Evolutionary conservation across 1,140 invertebrate species (phyloP), one percentile per base, ranked within the genome.

Genomic region (Sitodiplosis mosellana): DNA sequence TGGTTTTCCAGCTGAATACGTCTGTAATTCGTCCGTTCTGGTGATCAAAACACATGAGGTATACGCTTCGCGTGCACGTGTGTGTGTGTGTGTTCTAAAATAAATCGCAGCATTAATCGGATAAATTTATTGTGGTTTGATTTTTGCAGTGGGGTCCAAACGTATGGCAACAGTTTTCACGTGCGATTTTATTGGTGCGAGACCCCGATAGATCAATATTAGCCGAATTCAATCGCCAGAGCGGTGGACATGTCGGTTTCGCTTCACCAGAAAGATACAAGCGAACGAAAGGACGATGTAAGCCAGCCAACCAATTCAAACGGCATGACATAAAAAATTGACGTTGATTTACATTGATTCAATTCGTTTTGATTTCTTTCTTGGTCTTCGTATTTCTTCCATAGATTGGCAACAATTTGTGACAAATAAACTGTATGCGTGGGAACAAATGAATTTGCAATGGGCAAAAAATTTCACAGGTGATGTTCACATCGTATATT

Each of bases 1-100:
- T 53, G 83, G 83, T 10, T 86, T 87, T 57, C 81, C 81, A 10
- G 83, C 77, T 2, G 84, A 87, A 60, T 81, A 76, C 55, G 68
- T 85, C 2, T 68, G 69, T 15, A 82, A 84, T 64, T 75, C 75
- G 15, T 80, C 81, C n/a, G 83, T 72, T 27, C 10, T 27, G 27
- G 27, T 27, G 27, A 10, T 27, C 27, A 27, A 27, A 27, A 27
- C 27, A 3, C 27, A 27, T 27, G 27, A 27, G 27, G 27, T 27
- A 27, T n/a, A n/a, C n/a, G n/a, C n/a, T n/a, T n/a, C n/a, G n/a
- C n/a, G n/a, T n/a, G n/a, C n/a, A n/a, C n/a, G n/a, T n/a, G n/a
- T n/a, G n/a, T n/a, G n/a, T n/a, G n/a, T n/a, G n/a, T n/a, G n/a
- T n/a, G n/a, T n/a, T n/a, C n/a, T n/a, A n/a, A n/a, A n/a, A n/a